phyloP scores from a whole-genome alignment of 2,888 invertebrate species.

The Acanthococcus lagerstroemiae region DNA sequence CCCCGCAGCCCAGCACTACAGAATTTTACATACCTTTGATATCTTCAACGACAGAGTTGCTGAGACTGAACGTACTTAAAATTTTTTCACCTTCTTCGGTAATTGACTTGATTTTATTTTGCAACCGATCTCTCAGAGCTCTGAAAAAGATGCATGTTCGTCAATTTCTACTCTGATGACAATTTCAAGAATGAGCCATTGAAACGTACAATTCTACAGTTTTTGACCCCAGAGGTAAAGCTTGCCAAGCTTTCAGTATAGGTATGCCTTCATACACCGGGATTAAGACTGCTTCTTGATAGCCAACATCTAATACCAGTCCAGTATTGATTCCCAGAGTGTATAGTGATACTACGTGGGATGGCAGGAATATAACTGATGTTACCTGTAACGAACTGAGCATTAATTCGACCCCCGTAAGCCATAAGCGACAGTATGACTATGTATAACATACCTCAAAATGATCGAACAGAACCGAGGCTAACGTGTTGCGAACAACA shows the following conservation, averaged over 20 bases:
- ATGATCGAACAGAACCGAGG: conserved; percentile 82
- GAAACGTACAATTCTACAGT: conserved; percentile 57
- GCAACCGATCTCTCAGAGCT: conserved; percentile 3
- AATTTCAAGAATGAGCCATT: not conserved
- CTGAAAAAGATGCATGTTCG: not conserved
- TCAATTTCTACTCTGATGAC: not conserved
- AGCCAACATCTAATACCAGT: conserved; percentile 80
- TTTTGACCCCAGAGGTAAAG: conserved; percentile 65
- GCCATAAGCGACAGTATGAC: too few species aligned
- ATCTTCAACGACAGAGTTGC: conserved; percentile 47
- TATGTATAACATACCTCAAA: conserved; percentile 60
- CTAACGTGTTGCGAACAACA: conserved; percentile 72
- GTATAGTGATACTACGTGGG: conserved; percentile 71
- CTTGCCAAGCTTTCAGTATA: conserved; percentile 72
- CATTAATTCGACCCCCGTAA: not conserved
- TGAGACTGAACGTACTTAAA: conserved; percentile 34
- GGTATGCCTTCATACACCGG: conserved; percentile 82
- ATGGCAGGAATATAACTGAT: conserved; percentile 70
- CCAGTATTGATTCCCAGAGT: conserved; percentile 73
- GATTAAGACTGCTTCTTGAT: conserved; percentile 65
- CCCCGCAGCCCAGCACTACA: not conserved
- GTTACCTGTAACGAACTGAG: conserved; percentile 49
- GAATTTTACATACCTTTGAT: conserved; percentile 41
- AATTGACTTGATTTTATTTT: conserved; percentile 19
- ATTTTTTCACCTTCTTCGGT: not conserved